These are phyloP conservation scores for Cairina moschata DNA, from an alignment of 2,113 vertebrate species.

Conservation along the genomic window DNA sequence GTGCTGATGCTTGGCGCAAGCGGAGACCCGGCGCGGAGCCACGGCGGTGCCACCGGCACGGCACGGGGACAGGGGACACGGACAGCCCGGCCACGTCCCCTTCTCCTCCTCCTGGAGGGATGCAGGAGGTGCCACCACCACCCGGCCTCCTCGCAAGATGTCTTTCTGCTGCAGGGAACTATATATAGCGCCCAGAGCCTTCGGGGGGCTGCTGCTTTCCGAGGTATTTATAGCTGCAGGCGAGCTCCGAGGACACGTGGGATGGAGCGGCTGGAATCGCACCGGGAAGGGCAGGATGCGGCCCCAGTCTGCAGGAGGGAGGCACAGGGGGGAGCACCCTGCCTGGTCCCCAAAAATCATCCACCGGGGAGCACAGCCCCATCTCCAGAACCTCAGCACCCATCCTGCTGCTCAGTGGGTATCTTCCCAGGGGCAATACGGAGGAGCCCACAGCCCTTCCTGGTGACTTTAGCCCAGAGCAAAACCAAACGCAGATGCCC, in stretches of 20 bases:
- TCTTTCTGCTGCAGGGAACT: slow-evolving; percentile 36
- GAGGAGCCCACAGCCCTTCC: background rate
- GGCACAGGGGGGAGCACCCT: rapidly evolving
- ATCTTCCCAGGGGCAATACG: rapidly evolving
- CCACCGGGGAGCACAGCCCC: no score
- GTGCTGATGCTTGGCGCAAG: background rate
- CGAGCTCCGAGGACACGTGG: background rate
- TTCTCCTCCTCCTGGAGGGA: background rate
- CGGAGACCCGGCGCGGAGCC: rapidly evolving
- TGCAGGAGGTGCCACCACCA: slow-evolving; percentile 4
- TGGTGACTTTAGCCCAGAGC: background rate
- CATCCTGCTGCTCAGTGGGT: background rate
- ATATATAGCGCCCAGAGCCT: slow-evolving; percentile 36
- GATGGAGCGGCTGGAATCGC: slow-evolving; percentile 25
- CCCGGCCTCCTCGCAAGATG: background rate
- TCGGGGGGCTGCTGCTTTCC: background rate
- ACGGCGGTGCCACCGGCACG: background rate
- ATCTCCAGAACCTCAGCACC: rapidly evolving
- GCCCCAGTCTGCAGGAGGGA: background rate
- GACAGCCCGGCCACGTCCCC: background rate
- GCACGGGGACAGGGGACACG: background rate
- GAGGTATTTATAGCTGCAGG: slow-evolving; percentile 57
- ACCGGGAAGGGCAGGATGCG: rapidly evolving
- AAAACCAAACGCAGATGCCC: background rate
- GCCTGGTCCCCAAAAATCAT: background rate